Percentiles rank a stretch among this genome's conserved stretches.
These are phyloP conservation scores for Elymnias hypermnestra DNA, from an alignment of 1,140 invertebrate genomes.

Conservation along the genomic window DNA sequence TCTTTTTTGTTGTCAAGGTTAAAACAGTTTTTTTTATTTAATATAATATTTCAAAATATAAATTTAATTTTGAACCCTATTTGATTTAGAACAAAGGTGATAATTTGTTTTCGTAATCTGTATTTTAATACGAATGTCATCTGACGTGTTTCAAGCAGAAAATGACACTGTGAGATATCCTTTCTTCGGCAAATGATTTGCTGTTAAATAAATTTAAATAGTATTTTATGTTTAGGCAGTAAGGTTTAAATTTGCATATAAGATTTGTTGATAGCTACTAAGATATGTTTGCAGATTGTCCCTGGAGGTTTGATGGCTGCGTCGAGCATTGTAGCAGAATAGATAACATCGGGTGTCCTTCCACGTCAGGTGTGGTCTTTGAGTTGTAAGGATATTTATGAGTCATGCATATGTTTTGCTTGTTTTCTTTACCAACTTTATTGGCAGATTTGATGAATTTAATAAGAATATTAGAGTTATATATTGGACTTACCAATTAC, in stretches of 20 bases:
- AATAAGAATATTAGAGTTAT: no score
- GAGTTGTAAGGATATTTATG: slow-evolving; percentile 6
- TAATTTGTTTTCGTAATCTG: not conserved
- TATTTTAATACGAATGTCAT: slow-evolving; percentile 14
- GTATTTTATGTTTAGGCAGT: slow-evolving; percentile 1
- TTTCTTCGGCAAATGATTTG: slow-evolving; percentile 21
- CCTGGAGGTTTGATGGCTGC: slow-evolving; percentile 35
- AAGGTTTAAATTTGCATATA: slow-evolving; percentile 18
- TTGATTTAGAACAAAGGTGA: not conserved
- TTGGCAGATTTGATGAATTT: slow-evolving; percentile 1
- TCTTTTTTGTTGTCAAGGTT: not conserved
- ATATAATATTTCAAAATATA: no score
- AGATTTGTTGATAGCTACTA: not conserved
- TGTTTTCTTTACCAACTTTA: slow-evolving; percentile 1
- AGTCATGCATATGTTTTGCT: slow-evolving; percentile 10
- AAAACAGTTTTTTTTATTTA: not conserved
- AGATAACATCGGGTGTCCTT: slow-evolving; percentile 31
- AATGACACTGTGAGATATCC: slow-evolving; percentile 43
- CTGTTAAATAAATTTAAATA: not conserved
- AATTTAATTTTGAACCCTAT: not conserved
- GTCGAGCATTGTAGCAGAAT: slow-evolving; percentile 19
- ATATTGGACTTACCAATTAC: no score
- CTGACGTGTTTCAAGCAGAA: slow-evolving; percentile 33
- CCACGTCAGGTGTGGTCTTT: slow-evolving; percentile 35
- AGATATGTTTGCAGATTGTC: slow-evolving; percentile 20